A percentile compares a stretch with the other conserved stretches of the same genome.
Evolutionary conservation across 35 echinoderm and acorn worm species (phyloP).

Genomic region (Eucidaris tribuloides): DNA sequence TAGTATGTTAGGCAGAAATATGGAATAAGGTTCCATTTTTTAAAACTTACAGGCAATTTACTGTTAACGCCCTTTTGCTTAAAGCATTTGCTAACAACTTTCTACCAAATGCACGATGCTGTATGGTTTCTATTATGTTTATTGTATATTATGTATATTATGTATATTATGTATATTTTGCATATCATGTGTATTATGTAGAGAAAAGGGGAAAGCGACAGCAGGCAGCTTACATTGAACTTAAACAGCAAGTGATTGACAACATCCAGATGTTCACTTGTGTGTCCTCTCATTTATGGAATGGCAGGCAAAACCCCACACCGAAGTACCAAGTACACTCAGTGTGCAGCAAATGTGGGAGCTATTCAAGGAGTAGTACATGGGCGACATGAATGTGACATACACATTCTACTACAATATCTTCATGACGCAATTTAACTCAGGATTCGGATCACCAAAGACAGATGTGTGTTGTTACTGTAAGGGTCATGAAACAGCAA

Average conservation of each 20-base stretch:
- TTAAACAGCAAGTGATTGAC: neutral
- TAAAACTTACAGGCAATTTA: no score
- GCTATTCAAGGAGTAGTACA: conserved; percentile 18
- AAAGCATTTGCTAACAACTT: no score
- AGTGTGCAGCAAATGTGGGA: neutral
- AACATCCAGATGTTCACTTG: neutral
- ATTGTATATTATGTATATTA: no score
- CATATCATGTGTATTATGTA: no score
- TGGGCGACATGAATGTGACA: no score
- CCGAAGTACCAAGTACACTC: neutral
- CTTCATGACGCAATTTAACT: conserved; percentile 20
- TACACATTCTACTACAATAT: no score
- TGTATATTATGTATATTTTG: no score
- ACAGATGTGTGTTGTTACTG: conserved; percentile 24
- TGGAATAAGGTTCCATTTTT: no score
- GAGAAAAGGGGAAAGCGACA: neutral
- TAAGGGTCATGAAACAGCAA: neutral
- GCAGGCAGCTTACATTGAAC: neutral
- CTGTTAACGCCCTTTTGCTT: no score
- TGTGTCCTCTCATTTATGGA: neutral
- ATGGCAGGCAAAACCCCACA: conserved; percentile 19
- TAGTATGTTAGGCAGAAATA: no score
- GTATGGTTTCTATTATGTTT: no score
- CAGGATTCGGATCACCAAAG: conserved; percentile 46
- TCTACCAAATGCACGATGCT: no score